Conservation (phyloP, 2,797 vertebrate genomes). For the Gallirallus australis region DNA sequence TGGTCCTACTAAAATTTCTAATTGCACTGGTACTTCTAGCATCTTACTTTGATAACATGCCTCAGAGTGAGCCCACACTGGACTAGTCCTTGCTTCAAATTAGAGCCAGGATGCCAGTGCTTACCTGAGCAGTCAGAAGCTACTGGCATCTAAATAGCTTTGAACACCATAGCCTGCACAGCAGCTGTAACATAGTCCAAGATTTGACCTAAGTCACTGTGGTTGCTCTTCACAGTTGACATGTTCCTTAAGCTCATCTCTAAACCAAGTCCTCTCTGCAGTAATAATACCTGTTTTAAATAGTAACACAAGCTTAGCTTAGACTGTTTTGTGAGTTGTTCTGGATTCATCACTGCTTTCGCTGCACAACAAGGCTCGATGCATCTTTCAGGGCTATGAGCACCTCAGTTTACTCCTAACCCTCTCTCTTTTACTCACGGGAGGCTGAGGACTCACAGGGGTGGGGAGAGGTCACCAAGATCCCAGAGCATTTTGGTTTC, state of each 20-base stretch:
- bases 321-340: neutral
- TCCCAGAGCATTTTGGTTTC: neutral
- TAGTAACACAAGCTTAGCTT: neutral
- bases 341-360: neutral
- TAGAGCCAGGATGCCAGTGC: neutral
- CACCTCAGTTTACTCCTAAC: neutral
- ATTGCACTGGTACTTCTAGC: neutral
- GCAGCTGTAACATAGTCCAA: neutral
- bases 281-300: conserved; percentile 81
- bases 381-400: conserved; percentile 31
- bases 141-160: neutral
- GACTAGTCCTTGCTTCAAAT: neutral
- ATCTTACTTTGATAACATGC: neutral
- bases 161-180: neutral
- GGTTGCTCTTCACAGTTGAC: neutral
- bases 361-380: conserved; percentile 72
- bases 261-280: neutral
- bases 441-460: neutral
- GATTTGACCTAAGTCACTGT: neutral
- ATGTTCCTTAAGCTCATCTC: neutral
- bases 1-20: conserved; percentile 33
- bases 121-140: neutral
- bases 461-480: neutral
- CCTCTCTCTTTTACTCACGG: fast-evolving
- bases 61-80: neutral